Conservation (phyloP, 2,888 invertebrate species). For the Drosophila pullipes region DNA sequence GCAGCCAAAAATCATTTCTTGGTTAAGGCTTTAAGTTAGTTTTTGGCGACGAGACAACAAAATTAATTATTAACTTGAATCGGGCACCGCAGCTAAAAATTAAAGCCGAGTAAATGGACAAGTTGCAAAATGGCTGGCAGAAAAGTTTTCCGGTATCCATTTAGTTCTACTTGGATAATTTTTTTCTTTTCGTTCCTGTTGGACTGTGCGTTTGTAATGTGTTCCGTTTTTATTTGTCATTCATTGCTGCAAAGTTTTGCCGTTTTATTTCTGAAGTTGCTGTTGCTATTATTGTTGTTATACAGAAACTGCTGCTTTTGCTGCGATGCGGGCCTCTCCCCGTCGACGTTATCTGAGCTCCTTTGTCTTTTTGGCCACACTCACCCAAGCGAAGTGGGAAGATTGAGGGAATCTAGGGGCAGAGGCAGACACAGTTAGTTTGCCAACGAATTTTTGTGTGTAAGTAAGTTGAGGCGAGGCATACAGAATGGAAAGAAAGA, state of each 20-base stretch:
- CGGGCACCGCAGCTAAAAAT: slow-evolving; percentile 39
- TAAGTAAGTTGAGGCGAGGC: slow-evolving; percentile 29
- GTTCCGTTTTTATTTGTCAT: slow-evolving; percentile 74
- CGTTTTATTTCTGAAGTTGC: slow-evolving; percentile 51
- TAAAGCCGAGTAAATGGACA: slow-evolving; percentile 54
- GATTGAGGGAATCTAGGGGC: neutral
- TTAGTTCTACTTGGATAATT: slow-evolving; percentile 51
- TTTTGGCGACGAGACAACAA: slow-evolving; percentile 28
- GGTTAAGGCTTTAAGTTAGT: slow-evolving; percentile 34
- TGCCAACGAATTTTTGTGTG: slow-evolving; percentile 43
- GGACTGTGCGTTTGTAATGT: slow-evolving; percentile 55
- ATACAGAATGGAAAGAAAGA: slow-evolving; percentile 53
- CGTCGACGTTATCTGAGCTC: slow-evolving; percentile 55
- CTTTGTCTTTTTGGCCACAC: slow-evolving; percentile 69
- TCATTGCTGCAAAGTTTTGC: slow-evolving; percentile 67
- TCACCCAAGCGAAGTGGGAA: slow-evolving; percentile 19
- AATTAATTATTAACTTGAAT: slow-evolving; percentile 64
- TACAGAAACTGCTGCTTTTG: slow-evolving; percentile 7
- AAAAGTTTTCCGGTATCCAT: slow-evolving; percentile 68
- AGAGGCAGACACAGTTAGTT: slow-evolving; percentile 46
- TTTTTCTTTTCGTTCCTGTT: slow-evolving; percentile 15
- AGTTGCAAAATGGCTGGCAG: slow-evolving; percentile 42
- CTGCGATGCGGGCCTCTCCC: slow-evolving; percentile 60
- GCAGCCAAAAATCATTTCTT: neutral
- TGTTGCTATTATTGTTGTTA: slow-evolving; percentile 26